These are phyloP conservation scores for Drosophila melanogaster DNA, from an alignment of 1,140 invertebrate species.

Conservation along the genomic window Release_6_plus_ISO1_MT NC_004354.4:8795501-8796000, in stretches of 20 bases:
- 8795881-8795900: not conserved
- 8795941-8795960: not conserved
- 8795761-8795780: slow-evolving; percentile 53
- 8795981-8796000: slow-evolving; percentile 53
- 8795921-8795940: not conserved
- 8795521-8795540: slow-evolving; percentile 36
- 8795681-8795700: not conserved
- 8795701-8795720: slow-evolving; percentile 1
- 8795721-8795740: not conserved
- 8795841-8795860: slow-evolving; percentile 40
- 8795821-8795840: slow-evolving; percentile 32
- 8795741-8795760: slow-evolving; percentile 46
- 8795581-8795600: slow-evolving; percentile 50
- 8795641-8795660: slow-evolving; percentile 3
- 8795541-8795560: slow-evolving; percentile 40
- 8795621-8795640: slow-evolving; percentile 45
- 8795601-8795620: slow-evolving; percentile 58
- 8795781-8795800: slow-evolving; percentile 25
- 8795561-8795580: slow-evolving; percentile 55
- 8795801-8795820: slow-evolving; percentile 15
- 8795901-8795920: not conserved
- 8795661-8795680: not conserved
- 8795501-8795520: slow-evolving; percentile 31
- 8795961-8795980: slow-evolving; percentile 51
- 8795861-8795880: slow-evolving; percentile 5